These are phyloP conservation scores for Heliconius aoede DNA, from an alignment of 2,888 invertebrate species.

Conservation along the genomic window DNA sequence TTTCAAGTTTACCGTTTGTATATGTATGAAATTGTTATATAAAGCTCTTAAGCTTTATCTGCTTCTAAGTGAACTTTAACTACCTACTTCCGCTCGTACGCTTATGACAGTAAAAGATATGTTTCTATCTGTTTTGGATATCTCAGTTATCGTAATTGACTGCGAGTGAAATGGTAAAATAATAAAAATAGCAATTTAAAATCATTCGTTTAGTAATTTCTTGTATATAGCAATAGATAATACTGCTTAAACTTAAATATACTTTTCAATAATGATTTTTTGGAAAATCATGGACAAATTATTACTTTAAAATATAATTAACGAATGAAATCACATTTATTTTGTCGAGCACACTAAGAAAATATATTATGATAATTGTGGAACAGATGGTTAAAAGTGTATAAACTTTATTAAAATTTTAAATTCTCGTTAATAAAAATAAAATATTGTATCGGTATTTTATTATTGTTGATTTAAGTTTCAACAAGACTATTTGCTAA, in stretches of 20 bases:
- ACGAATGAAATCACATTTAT: no score
- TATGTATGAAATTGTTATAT: not conserved
- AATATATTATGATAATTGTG: no score
- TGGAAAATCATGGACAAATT: no score
- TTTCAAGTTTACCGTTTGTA: not conserved
- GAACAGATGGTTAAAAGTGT: no score
- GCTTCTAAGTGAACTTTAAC: constrained; percentile 4
- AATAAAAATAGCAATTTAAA: not conserved
- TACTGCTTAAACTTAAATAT: no score
- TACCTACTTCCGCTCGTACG: constrained; percentile 8
- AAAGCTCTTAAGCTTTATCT: constrained; percentile 11
- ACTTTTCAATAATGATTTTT: no score
- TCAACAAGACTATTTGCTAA: not conserved
- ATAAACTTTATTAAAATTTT: no score
- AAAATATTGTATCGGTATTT: not conserved
- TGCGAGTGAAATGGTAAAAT: not conserved
- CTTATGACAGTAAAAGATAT: constrained; percentile 8
- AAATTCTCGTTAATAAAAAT: no score
- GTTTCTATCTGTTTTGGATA: not conserved
- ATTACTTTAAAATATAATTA: no score
- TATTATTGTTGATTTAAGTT: not conserved
- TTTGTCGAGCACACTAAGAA: no score
- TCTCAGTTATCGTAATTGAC: not conserved
- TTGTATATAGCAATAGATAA: no score
- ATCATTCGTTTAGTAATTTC: not conserved